Base-by-base conservation (phyloP, 2,113 vertebrate genomes). In the Urocolius indicus region DNA sequence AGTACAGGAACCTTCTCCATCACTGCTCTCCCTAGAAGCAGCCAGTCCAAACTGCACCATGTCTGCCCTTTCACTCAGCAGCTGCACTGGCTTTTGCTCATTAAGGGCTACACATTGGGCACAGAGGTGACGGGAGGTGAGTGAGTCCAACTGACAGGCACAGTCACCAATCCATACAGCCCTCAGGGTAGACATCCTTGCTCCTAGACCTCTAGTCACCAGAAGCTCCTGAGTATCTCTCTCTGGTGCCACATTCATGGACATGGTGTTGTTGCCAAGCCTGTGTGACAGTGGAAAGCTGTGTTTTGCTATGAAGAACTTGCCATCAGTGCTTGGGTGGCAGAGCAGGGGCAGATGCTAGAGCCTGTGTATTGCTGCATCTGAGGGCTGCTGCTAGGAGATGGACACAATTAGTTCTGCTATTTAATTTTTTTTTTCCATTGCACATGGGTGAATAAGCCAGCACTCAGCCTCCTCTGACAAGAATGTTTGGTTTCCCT, bases 361-460 rank as follows among this genome's bases (percentile, higher is more conserved):
- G 14, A 49, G 34, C 24, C 51, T 75, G 11, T 45, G 18, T 62
- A 45, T 55, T 21, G 1, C 38, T 63, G 79, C 16, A 2, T 36
- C 68, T 45, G 45, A 0, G 8, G 63, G 76, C 46, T 72, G 46
- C 74, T 76, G 4, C 4, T 66, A 71, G 55, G 79, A 89, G 55
- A 81, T 34, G 78, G 41, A 52, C 63, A 63, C 8, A 22, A 34
- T 41, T 58, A 30, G 32, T 87, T 95, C 90, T 85, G 93, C 72
- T 84, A n/a, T n/a, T n/a, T n/a, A n/a, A n/a, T 68, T 88, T 91
- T 26, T 94, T 95, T n/a, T 94, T 96, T 89, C 93, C 88, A 46
- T 52, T 61, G 68, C 90, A 76, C 85, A 49, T 0, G 48, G 19
- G 41, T 67, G 12, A 2, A 4, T 57, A 71, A 51, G 48, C 32